These are phyloP conservation scores for Carcina quercana DNA, from an alignment of 2,888 invertebrate genomes.

Conservation along the genomic window DNA sequence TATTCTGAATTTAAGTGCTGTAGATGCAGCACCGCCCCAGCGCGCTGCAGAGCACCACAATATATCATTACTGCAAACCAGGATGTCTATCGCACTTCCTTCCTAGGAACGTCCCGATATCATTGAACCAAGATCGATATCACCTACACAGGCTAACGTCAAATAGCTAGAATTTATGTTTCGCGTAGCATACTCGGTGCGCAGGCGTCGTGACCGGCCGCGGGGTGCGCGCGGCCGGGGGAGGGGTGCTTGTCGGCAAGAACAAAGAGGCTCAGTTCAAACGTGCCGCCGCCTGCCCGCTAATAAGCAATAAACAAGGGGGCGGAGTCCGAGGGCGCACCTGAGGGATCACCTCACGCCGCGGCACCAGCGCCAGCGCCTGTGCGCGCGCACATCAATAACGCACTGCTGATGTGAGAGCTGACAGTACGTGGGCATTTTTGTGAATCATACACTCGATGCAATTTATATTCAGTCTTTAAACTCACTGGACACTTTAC, in stretches of 20 bases:
- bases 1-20: too few relatives aligned
- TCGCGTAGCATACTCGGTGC: conserved; percentile 55
- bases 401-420: conserved; percentile 10
- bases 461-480: background rate
- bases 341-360: conserved; percentile 66
- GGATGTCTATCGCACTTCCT: conserved; percentile 42
- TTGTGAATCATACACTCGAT: too few relatives aligned
- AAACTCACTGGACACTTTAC: background rate
- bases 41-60: too few relatives aligned
- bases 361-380: conserved; percentile 23
- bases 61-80: too few relatives aligned
- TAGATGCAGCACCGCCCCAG: too few relatives aligned
- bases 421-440: conserved; percentile 10
- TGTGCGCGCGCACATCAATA: conserved; percentile 20
- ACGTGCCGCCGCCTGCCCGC: conserved; percentile 65
- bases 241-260: conserved; percentile 50
- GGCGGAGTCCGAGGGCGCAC: conserved; percentile 65
- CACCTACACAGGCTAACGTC: conserved; percentile 61
- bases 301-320: conserved; percentile 76
- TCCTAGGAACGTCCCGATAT: conserved; percentile 43
- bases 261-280: conserved; percentile 69
- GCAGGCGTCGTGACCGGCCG: conserved; percentile 57
- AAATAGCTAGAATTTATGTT: conserved; percentile 70
- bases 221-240: conserved; percentile 24
- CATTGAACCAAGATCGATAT: conserved; percentile 34